Base-by-base conservation (phyloP, 1,140 invertebrate genomes). In the Drosophila ambigua region DNA sequence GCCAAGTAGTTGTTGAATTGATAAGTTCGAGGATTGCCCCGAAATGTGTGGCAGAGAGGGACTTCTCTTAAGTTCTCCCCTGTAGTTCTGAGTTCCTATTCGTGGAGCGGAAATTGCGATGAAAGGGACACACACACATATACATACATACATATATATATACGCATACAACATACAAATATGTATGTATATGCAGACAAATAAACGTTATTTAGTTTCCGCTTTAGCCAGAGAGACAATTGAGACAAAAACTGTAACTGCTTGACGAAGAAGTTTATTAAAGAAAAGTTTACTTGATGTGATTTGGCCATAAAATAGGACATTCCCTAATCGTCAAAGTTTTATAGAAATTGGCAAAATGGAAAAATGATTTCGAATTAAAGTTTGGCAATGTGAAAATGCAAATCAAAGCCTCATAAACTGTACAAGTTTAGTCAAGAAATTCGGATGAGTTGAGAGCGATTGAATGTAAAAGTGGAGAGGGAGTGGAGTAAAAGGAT, bases 191-290 rank as follows among this genome's bases (percentile, higher is more conserved):
- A 49, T 44, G 66, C 61, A 60, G 62, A 76, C 68, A 72, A 79
- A 83, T 79, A 84, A 72, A 52, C 62, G 62, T 84, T 83, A 79
- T 77, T 83, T 62, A 79, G 66, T 84, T 84, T 84, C 80, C 80
- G 80, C 62, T 80, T 68, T 61, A 69, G 72, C 26, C 52, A 52
- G 28, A 65, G 51, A 62, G 55, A 76, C 59, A 68, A 67, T 69
- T 35, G 43, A 41, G n/a, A n/a, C n/a, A n/a, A 7, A 63, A 62
- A 77, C 66, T 63, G 44, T 45, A 58, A 57, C 26, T 57, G 15
- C 49, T 48, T 39, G 31, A 66, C 39, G 20, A 4, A 16, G 41
- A 44, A 77, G 54, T 78, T 64, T 53, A 72, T 80, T 75, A 61
- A 61, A 50, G 26, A 58, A 81, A 79, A 83, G 53, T 82, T 83